Evolutionary conservation across 2,797 vertebrate genomes (phyloP), one percentile per base, ranked within the genome.

Genomic region (Denticeps clupeoides): DNA sequence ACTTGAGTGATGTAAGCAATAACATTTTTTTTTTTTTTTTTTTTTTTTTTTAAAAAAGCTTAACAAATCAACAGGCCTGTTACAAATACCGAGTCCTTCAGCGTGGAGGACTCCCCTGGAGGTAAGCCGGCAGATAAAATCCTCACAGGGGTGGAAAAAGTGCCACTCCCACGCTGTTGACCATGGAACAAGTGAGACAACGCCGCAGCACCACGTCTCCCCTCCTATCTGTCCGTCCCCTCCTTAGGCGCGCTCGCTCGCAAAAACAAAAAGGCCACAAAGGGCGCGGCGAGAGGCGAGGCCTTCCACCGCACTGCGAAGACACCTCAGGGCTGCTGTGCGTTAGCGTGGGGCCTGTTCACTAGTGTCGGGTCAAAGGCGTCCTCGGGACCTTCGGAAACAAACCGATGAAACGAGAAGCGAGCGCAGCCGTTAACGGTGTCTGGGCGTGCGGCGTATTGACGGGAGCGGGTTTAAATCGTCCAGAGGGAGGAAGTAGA

Each of bases 241-340:
- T 51, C 41, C 38, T 42, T 51, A 32, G 37, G 11, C 10, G 8
- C 51, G 53, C 61, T 64, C 67, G 67, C 64, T 59, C 55, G 49
- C 47, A 41, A 56, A 54, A 64, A 62, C 64, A 61, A 64, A 55
- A 64, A 59, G 51, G 53, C 41, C 45, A 68, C 70, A 68, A 69
- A 73, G 65, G 64, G 67, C 72, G 69, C n/a, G 48, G 58, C 65
- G 77, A 73, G 64, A 63, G 69, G 59, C 63, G 58, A 38, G 25
- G 59, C 54, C 40, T 27, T 62, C 69, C 59, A 27, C 10, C 2
- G 35, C 33, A 23, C 3, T 22, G 24, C 24, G 24, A 25, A 7
- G 2, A 25, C 24, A 2, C 15, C 13, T 33, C 8, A n/a, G n/a
- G n/a, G n/a, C n/a, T n/a, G n/a, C n/a, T n/a, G n/a, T n/a, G n/a